These are phyloP conservation scores for Parazoanthus darwini DNA, from an alignment of 92 coral and sea anemone species.

Conservation along the genomic window DNA sequence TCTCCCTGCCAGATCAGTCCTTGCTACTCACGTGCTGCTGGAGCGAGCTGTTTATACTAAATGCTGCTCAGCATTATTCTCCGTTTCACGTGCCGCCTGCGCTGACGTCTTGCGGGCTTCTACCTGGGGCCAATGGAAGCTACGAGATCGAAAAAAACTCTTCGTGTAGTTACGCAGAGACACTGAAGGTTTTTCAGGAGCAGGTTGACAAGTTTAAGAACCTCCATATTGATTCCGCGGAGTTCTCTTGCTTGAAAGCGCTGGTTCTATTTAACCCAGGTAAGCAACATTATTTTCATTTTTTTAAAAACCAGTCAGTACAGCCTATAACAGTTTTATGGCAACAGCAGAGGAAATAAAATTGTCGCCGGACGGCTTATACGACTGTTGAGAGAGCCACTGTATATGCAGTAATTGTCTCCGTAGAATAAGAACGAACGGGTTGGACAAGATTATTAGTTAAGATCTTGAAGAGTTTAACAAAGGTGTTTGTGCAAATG, in stretches of 20 bases:
- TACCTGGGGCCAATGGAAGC: conserved; percentile 46
- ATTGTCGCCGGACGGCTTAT: too few species aligned
- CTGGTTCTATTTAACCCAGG: conserved; percentile 80
- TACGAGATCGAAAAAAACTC: conserved; percentile 46
- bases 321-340: too few species aligned
- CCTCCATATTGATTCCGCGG: conserved; percentile 96
- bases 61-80: conserved; percentile 90
- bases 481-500: too few species aligned
- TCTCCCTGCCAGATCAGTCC: conserved; percentile 82
- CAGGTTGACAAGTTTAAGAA: conserved; percentile 80
- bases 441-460: too few species aligned
- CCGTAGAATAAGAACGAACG: too few species aligned
- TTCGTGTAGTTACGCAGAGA: conserved; percentile 49
- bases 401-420: too few species aligned
- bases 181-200: conserved; percentile 69
- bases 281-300: neutral
- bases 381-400: too few species aligned
- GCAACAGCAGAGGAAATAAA: too few species aligned
- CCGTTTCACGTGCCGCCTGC: conserved; percentile 82
- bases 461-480: too few species aligned
- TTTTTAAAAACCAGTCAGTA: too few species aligned
- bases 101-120: conserved; percentile 60
- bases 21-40: conserved; percentile 75
- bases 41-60: conserved; percentile 87
- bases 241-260: conserved; percentile 95